Base-by-base conservation (phyloP, 1,140 invertebrate genomes). In the Cephus cinctus region DNA sequence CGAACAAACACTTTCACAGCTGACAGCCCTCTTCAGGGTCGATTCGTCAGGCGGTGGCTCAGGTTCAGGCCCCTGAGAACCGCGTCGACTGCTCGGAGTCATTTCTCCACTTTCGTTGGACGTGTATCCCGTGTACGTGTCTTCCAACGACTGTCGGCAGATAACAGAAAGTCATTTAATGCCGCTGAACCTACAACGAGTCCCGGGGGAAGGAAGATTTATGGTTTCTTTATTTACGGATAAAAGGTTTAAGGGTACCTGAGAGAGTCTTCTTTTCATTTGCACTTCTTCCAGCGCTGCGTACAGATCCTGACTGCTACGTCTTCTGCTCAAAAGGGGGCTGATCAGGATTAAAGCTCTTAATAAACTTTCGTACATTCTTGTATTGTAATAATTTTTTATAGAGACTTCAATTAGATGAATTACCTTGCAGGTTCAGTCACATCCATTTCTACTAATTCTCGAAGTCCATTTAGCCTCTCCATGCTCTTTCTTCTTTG, bases 1-100 rank as follows among this genome's bases (percentile, higher is more conserved):
- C 4, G 89, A 92, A 51, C 84, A 88, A 4, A 92, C 86, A 31
- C 88, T 91, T 50, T 92, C 89, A 66, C 88, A 92, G 30, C 88
- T 90, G 48, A 89, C 79, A 1, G 87, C 89, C 38, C 87, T 74
- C 47, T 87, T 78, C 19, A 86, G 65, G 18, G 58, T 65, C 1
- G 73, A 55, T 39, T 69, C 63, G 14, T 73, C 69, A 14, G 52
- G 61, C 4, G 65, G 66, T 8, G 60, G 62, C 21, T 78, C 75
- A 2, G 66, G 63, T 40, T 72, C 73, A 15, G 58, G 57, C 6
- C 57, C 68, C 9, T 63, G 60, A 0, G 67, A 67, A 16, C 58
- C 54, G 12, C 67, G 61, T 25, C 65, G 61, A 55, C 51, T 62
- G 34, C 59, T 56, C 1, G 47, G 44, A 45, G 54, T 57, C 25